These are phyloP conservation scores for Sabatieria punctata DNA, from an alignment of 2,888 invertebrate genomes.

Conservation along the genomic window DNA sequence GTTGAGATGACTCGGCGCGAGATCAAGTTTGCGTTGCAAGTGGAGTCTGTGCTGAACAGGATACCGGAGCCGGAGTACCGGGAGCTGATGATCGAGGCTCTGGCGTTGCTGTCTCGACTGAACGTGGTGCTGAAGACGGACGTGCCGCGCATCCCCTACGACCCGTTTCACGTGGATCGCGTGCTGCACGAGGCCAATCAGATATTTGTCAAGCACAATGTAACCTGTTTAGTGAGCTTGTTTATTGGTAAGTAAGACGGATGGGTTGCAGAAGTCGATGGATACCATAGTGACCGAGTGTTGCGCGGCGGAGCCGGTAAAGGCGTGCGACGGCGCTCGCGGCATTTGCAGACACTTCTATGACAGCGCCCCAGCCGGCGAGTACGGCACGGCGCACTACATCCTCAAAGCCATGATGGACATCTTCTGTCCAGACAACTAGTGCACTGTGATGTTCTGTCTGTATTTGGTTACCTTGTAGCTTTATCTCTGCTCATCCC, in stretches of 20 bases:
- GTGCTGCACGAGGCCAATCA: slow-evolving; percentile 83
- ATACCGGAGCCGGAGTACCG: slow-evolving; percentile 97
- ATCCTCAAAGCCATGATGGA: slow-evolving; percentile 41
- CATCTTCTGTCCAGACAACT: no score
- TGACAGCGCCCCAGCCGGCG: slow-evolving; percentile 92
- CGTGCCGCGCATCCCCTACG: slow-evolving; percentile 15
- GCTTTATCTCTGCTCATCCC: no score
- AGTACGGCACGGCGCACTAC: slow-evolving; percentile 93
- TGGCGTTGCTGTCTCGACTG: slow-evolving; percentile 75
- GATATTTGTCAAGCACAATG: slow-evolving; percentile 88
- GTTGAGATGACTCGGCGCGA: slow-evolving; percentile 85
- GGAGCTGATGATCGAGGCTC: slow-evolving; percentile 78
- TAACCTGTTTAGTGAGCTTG: slow-evolving; percentile 31
- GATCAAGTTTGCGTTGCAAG: slow-evolving; percentile 88
- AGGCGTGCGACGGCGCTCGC: slow-evolving; percentile 67
- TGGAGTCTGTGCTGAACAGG: slow-evolving; percentile 85
- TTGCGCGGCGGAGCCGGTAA: slow-evolving; percentile 46
- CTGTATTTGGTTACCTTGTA: no score
- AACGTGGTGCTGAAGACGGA: slow-evolving; percentile 38
- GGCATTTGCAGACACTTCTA: slow-evolving; percentile 92
- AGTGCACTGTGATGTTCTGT: no score
- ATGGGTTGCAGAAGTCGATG: slow-evolving; percentile 49
- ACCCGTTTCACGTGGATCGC: slow-evolving; percentile 51
- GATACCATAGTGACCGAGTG: slow-evolving; percentile 82
- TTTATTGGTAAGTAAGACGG: neutral